Evolutionary conservation across 2,113 vertebrate genomes (phyloP).

Genomic region (Hypanus sabinus): DNA sequence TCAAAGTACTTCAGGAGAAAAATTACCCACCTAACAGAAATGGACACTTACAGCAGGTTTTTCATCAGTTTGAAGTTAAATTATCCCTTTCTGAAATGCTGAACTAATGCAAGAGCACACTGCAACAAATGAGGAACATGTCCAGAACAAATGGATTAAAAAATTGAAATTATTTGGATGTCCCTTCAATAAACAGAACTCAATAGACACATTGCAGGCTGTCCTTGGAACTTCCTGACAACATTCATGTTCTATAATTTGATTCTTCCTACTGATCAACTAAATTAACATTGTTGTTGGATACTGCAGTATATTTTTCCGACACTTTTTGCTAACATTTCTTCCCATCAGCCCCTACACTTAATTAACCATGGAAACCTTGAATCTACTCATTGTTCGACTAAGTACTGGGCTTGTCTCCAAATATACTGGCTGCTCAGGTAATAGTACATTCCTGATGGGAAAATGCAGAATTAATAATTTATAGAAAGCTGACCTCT

Average conservation of each 20-base stretch:
- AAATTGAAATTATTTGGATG: background rate
- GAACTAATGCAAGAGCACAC: background rate
- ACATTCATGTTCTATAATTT: background rate
- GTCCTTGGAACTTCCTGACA: background rate
- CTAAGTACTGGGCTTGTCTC: background rate
- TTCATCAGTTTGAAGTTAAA: background rate
- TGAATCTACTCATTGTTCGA: constrained; percentile 6
- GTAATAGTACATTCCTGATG: background rate
- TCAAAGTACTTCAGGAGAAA: background rate
- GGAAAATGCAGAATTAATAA: background rate
- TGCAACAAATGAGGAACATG: background rate
- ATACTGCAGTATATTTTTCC: background rate
- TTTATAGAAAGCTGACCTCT: background rate
- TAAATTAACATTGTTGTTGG: background rate
- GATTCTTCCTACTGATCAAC: background rate
- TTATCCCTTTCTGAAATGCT: background rate
- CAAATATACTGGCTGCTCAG: constrained; percentile 12
- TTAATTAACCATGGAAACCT: background rate
- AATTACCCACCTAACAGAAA: background rate
- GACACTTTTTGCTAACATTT: background rate
- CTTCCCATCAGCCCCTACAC: background rate
- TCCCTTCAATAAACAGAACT: background rate
- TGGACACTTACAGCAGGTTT: background rate
- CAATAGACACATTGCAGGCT: background rate
- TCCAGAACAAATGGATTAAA: background rate